A percentile compares a stretch with the other conserved stretches of the same genome.
phyloP scores from a whole-genome alignment of 1,140 invertebrate species.

The Brachionus sp. region DNA sequence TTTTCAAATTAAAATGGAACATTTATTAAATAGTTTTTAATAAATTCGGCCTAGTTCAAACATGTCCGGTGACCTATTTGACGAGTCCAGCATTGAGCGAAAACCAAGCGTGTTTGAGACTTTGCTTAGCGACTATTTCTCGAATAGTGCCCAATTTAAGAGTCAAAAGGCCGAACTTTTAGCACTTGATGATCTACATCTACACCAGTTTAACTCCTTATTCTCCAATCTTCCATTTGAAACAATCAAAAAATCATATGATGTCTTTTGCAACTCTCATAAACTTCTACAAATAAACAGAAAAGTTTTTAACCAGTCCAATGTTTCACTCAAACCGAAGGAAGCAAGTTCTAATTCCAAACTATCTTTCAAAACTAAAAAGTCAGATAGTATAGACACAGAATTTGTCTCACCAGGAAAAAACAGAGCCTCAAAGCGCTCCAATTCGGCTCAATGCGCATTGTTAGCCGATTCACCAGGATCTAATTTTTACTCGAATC shows the following conservation, averaged over 20 bases:
- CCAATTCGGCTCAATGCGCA: not conserved
- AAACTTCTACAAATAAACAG: not conserved
- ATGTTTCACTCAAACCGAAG: not conserved
- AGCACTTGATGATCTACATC: not conserved
- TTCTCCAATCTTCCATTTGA: slow-evolving; percentile 21
- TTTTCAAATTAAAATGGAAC: not conserved
- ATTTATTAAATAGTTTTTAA: not conserved
- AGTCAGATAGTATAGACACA: not conserved
- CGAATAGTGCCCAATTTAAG: not conserved
- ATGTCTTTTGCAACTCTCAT: not conserved
- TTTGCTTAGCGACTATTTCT: not conserved
- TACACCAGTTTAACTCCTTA: not conserved
- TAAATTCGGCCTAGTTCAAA: not conserved
- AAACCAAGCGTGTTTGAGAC: not conserved
- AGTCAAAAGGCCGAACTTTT: not conserved
- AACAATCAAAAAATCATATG: slow-evolving; percentile 17
- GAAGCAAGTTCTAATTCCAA: not conserved
- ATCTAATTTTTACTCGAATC: not conserved
- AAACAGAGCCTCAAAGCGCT: not conserved
- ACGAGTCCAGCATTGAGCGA: not conserved
- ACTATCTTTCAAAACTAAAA: not conserved
- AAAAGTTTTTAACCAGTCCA: not conserved
- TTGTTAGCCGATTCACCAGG: not conserved
- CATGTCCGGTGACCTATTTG: not conserved
- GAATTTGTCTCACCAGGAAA: not conserved